These are phyloP conservation scores for Mactromeris polynyma DNA, from an alignment of 2,888 invertebrate species.

Conservation along the genomic window DNA sequence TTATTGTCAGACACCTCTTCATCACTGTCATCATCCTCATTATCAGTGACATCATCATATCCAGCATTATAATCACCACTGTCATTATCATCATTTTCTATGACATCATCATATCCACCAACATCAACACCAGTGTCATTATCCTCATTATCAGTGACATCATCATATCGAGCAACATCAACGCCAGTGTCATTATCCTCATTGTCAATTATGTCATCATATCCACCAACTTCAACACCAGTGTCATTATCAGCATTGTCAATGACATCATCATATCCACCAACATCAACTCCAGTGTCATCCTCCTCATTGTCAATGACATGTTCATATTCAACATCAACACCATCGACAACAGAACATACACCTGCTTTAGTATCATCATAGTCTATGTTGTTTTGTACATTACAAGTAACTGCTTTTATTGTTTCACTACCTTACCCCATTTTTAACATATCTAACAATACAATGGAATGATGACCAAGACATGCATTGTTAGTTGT, in stretches of 20 bases:
- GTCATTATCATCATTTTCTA: neutral
- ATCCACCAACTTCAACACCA: neutral
- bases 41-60: neutral
- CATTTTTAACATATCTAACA: neutral
- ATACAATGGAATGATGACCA: too few species aligned
- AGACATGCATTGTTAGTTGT: too few species aligned
- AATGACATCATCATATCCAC: neutral
- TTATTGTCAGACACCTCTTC: too few species aligned
- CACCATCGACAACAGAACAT: neutral
- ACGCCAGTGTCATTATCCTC: neutral
- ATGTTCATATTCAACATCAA: neutral
- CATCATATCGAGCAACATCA: neutral
- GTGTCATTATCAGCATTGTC: neutral
- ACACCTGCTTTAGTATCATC: neutral
- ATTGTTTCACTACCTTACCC: neutral
- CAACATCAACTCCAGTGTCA: neutral
- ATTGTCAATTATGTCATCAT: neutral
- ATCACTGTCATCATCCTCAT: too few species aligned
- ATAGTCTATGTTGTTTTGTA: neutral
- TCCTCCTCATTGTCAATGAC: neutral
- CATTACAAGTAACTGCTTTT: slow-evolving; percentile 6
- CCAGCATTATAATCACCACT: neutral
- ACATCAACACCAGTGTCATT: neutral
- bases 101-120: neutral
- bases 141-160: neutral